A percentile compares a stretch with the other conserved stretches of the same genome.
Evolutionary conservation across 2,797 vertebrate genomes (phyloP).

Genomic region (Chromobotia macracanthus): DNA sequence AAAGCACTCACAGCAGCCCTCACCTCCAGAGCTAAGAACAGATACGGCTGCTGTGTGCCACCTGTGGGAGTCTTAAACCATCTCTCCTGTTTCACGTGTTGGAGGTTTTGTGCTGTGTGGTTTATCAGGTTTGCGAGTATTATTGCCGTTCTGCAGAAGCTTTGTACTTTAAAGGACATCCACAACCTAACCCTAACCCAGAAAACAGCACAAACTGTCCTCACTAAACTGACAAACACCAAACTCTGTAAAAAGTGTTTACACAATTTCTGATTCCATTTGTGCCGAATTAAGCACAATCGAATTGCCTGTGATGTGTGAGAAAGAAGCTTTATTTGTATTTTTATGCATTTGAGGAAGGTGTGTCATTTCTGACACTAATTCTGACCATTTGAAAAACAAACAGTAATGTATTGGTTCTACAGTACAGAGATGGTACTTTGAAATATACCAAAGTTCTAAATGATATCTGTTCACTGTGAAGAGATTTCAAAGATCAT

Average conservation of each 20-base stretch:
- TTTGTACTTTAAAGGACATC: neutral
- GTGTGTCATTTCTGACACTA: no score
- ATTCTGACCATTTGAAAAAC: neutral
- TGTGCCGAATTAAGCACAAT: conserved; percentile 21
- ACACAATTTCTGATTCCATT: conserved; percentile 16
- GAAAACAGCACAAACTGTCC: neutral
- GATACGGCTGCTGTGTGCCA: conserved; percentile 24
- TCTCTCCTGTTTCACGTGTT: conserved; percentile 13
- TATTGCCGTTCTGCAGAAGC: conserved; percentile 6
- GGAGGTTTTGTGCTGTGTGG: conserved; percentile 5
- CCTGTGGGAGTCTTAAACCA: neutral
- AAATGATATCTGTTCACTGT: no score
- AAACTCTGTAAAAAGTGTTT: neutral
- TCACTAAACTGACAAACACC: conserved; percentile 13
- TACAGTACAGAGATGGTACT: neutral
- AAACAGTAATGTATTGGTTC: neutral
- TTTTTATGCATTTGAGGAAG: neutral
- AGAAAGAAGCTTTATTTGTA: conserved; percentile 13
- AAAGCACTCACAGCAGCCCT: conserved; percentile 21
- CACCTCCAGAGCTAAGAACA: conserved; percentile 2
- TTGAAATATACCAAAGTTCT: conserved; percentile 2
- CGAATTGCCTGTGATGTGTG: neutral
- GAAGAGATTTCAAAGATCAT: no score
- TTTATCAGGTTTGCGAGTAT: conserved; percentile 13
- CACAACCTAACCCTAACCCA: neutral